Evolutionary conservation across 2,797 vertebrate species (phyloP).

Genomic region (Lagorchestes hirsutus): DNA sequence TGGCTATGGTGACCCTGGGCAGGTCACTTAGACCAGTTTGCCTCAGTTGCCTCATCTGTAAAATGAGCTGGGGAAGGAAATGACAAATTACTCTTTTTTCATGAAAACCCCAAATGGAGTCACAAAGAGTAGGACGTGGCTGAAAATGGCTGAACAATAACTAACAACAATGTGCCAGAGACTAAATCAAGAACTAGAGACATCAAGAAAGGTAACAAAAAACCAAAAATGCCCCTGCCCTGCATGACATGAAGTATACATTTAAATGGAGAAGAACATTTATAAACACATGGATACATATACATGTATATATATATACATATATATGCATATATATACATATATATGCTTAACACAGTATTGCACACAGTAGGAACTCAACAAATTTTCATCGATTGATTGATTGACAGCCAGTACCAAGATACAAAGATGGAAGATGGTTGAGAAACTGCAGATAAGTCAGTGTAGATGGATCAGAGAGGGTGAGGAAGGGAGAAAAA

Average conservation of each 20-base stretch:
- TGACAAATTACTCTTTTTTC: neutral
- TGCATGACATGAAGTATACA: neutral
- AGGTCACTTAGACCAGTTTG: neutral
- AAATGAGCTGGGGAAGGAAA: neutral
- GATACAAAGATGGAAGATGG: neutral
- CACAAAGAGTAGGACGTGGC: neutral
- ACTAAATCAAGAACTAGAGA: neutral
- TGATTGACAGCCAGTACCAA: neutral
- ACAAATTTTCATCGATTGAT: neutral
- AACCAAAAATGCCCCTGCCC: neutral
- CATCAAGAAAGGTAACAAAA: neutral
- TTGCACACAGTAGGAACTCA: too few species aligned
- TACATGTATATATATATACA: too few species aligned
- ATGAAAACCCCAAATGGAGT: neutral
- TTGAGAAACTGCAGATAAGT: neutral
- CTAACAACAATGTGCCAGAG: neutral
- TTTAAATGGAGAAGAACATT: neutral
- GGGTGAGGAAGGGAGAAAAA: neutral
- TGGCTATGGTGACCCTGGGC: fast-evolving
- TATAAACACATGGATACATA: neutral
- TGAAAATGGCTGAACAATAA: neutral
- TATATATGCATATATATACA: too few species aligned
- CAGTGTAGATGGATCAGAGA: neutral
- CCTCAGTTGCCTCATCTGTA: neutral
- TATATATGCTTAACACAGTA: too few species aligned